Percentiles rank a stretch among this genome's conserved stretches.
Conservation (phyloP, 2,797 vertebrate genomes). For the Odontamblyopus rebecca region DNA sequence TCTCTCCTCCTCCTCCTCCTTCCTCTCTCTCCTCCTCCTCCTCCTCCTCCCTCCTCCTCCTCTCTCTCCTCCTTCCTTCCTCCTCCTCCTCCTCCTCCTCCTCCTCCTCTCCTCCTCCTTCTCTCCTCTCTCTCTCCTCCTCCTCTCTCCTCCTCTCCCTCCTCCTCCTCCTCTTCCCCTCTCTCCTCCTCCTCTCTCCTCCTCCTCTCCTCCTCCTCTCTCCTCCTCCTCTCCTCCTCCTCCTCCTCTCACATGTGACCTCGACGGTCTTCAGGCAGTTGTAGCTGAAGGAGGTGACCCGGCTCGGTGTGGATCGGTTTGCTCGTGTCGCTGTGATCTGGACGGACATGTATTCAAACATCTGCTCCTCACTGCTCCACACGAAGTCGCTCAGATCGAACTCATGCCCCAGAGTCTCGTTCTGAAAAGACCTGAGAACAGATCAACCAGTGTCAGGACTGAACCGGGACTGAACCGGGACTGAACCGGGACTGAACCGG, state of each 20-base stretch:
- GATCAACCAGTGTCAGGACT: not conserved
- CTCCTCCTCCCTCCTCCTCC: no score
- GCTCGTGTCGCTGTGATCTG: conserved; percentile 24
- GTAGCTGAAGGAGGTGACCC: conserved; percentile 19
- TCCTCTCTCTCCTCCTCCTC: no score
- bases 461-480: not conserved
- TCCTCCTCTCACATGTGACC: conserved; percentile 34
- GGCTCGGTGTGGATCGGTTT: fast-evolving
- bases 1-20: no score
- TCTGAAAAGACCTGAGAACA: fast-evolving
- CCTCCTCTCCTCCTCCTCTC: no score
- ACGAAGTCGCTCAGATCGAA: conserved; percentile 39
- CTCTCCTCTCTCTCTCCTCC: no score
- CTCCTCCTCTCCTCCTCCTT: no score
- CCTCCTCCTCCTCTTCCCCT: no score
- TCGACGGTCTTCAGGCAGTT: fast-evolving
- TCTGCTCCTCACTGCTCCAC: not conserved
- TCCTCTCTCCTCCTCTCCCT: no score
- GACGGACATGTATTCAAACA: not conserved
- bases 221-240: no score
- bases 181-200: no score
- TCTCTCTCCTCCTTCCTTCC: no score
- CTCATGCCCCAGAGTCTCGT: not conserved
- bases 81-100: no score
- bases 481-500: not conserved